A percentile compares a stretch with the other conserved stretches of the same genome.
Conservation (phyloP, 2,113 vertebrate species). For the Dinomys branickii region DNA sequence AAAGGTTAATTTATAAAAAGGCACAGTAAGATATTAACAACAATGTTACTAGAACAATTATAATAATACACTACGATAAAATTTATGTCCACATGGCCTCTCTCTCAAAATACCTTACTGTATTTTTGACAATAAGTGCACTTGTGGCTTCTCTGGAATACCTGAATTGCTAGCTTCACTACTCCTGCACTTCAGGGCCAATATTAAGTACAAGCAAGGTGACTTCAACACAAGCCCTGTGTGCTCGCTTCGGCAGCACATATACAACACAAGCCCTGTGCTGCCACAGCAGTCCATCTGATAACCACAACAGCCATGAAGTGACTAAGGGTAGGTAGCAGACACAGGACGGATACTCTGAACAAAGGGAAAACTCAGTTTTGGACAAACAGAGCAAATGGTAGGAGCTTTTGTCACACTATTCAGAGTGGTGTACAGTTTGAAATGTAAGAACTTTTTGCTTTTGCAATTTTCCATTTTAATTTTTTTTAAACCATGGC, state of each 20-base stretch:
- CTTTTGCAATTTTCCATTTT: background rate
- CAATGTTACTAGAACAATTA: background rate
- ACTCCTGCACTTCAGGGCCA: background rate
- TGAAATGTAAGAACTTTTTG: background rate
- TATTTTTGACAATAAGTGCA: background rate
- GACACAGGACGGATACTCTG: background rate
- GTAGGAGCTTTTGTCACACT: background rate
- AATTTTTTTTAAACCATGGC: background rate
- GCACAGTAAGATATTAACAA: background rate
- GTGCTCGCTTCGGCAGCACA: no score
- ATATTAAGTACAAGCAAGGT: background rate
- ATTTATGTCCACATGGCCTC: background rate
- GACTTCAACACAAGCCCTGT: background rate
- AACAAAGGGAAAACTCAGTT: background rate
- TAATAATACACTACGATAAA: background rate
- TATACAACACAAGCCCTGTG: background rate
- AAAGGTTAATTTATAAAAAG: background rate
- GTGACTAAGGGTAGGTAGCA: background rate
- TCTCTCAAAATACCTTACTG: background rate
- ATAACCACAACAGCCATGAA: background rate
- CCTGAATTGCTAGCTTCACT: background rate
- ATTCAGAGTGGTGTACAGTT: background rate
- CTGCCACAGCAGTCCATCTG: background rate
- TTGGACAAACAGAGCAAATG: background rate
- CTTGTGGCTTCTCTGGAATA: background rate